phyloP scores from a whole-genome alignment of 2,888 invertebrate species.

The Oxytorus armatus region DNA sequence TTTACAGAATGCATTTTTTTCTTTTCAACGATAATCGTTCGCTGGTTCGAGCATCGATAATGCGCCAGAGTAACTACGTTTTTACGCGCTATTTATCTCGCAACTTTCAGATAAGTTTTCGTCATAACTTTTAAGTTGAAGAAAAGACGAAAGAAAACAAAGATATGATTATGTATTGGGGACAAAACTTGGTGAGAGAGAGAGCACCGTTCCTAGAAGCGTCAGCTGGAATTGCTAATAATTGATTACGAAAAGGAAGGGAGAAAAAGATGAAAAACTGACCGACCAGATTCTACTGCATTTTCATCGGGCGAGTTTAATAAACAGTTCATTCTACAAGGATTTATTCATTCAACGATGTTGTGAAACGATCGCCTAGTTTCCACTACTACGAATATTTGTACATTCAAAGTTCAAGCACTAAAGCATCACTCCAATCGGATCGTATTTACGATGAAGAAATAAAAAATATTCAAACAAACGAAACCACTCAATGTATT shows the following conservation, averaged over 20 bases:
- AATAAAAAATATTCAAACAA: not conserved
- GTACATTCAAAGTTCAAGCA: constrained; percentile 44
- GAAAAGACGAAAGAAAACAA: not conserved
- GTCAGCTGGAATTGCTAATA: constrained; percentile 54
- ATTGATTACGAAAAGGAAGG: constrained; percentile 12
- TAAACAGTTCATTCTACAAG: constrained; percentile 27
- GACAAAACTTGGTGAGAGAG: constrained; percentile 4
- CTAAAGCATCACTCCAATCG: constrained; percentile 11
- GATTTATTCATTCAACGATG: constrained; percentile 40
- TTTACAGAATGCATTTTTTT: too few species aligned
- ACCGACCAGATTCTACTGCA: constrained; percentile 24
- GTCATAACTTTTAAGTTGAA: constrained; percentile 4
- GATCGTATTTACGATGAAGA: constrained; percentile 15
- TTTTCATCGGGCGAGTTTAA: constrained; percentile 40
- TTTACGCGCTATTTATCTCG: too few species aligned
- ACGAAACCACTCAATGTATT: not conserved
- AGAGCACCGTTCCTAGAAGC: constrained; percentile 46
- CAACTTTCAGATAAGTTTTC: constrained; percentile 36
- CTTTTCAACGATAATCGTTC: too few species aligned
- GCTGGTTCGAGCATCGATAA: too few species aligned
- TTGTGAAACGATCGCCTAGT: constrained; percentile 44
- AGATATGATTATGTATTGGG: constrained; percentile 43
- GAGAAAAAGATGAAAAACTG: constrained; percentile 4
- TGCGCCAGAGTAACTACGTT: too few species aligned
- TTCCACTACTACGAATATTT: constrained; percentile 53